A percentile compares a stretch with the other conserved stretches of the same genome.
Conservation (phyloP, 2,113 vertebrate genomes). For the Columba janthina region DNA sequence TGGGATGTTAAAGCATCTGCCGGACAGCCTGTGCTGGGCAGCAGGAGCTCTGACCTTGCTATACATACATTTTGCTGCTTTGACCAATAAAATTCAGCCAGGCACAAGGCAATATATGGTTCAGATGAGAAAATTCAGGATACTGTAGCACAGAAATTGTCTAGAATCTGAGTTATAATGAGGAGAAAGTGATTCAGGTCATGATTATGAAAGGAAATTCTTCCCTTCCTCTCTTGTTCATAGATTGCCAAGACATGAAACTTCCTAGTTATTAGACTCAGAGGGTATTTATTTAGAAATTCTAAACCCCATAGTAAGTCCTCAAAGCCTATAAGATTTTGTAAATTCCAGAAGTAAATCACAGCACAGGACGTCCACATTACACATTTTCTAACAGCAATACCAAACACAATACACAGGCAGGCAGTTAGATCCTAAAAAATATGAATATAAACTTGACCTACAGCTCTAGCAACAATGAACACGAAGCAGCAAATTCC, state of each 20-base stretch:
- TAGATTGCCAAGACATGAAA: background rate
- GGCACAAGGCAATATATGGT: background rate
- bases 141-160: background rate
- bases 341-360: background rate
- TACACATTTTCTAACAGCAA: background rate
- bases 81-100: background rate
- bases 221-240: background rate
- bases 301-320: background rate
- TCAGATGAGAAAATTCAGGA: background rate
- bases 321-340: background rate
- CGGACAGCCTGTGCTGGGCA: background rate
- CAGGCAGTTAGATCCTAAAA: background rate
- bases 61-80: background rate
- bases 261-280: background rate
- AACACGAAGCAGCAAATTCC: background rate
- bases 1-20: background rate
- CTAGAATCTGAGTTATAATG: background rate
- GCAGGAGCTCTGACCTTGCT: background rate
- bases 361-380: background rate
- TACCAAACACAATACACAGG: background rate
- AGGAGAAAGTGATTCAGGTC: background rate
- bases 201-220: background rate
- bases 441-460: background rate
- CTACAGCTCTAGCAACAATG: background rate
- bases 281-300: background rate